Base-by-base conservation (phyloP, 2,113 vertebrate species). In the Actenoides lindsayi region DNA sequence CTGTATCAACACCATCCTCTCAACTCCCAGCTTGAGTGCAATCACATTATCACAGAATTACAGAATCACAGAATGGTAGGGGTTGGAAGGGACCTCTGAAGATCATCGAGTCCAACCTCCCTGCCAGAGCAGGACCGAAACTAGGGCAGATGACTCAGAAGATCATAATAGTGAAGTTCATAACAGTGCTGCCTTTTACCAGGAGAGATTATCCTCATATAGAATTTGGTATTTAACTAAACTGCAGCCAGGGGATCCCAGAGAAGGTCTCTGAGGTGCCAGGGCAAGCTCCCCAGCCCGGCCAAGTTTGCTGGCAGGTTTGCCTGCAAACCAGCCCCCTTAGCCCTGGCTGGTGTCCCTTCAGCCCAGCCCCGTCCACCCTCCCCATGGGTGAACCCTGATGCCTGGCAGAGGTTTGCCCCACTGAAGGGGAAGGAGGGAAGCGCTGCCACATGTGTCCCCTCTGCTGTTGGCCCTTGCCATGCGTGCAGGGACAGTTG, bases 401-500 rank as follows among this genome's bases (percentile, higher is more conserved):
- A 12, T 4, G 2, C 25, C 25, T 12, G 10, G 19, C 37, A 37
- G 50, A 64, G 18, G 25, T 44, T 65, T 73, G 41, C 5, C 28
- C 41, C 3, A 0, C 2, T 30, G 37, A 80, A 69, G 27, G 24
- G 11, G 23, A 51, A 39, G 56, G 42, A 17, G 13, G 39, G 21
- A 69, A 27, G 15, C 0, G 0, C 30, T 35, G 30, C 6, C 25
- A 1, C 8, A 9, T 1, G 0, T n/a, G n/a, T 51, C 23, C 60
- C 50, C 73, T 42, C 35, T 17, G 1, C 35, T 14, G 6, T 0
- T 7, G 27, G 28, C 57, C 17, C 37, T 64, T 60, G 24, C 24
- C 1, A 1, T 1, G 6, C 0, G 0, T 25, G 33, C 44, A 7
- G 74, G n/a, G 44, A 8, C 1, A 2, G 50, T 42, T 2, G 16